phyloP scores from a whole-genome alignment of 2,113 vertebrate species.

The Carassius gibelio region DNA sequence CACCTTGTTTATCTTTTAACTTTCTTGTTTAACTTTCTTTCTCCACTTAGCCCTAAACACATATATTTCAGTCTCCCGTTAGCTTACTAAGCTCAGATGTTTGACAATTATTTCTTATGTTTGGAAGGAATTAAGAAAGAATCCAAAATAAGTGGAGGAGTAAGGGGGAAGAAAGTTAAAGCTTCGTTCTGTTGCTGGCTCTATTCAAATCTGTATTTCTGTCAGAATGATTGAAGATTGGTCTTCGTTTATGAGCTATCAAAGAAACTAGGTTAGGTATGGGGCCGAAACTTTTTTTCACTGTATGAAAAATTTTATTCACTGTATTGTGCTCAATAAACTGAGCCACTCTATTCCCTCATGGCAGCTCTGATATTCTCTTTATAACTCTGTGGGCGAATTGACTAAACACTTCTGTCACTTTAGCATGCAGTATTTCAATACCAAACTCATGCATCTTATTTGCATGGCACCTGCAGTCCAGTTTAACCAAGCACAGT shows the following conservation, averaged over 20 bases:
- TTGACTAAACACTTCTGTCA: constrained; percentile 4
- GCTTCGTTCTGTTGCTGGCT: constrained; percentile 25
- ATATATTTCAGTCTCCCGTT: not conserved
- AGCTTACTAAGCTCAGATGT: not conserved
- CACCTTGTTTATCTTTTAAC: not conserved
- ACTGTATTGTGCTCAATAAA: not conserved
- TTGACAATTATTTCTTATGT: not conserved
- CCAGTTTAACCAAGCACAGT: not conserved
- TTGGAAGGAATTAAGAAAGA: not conserved
- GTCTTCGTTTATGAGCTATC: constrained; percentile 20
- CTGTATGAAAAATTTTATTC: constrained; percentile 36
- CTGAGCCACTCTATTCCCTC: constrained; percentile 10
- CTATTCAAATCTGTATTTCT: constrained; percentile 46
- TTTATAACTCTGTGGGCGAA: not conserved
- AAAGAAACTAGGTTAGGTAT: constrained; percentile 25
- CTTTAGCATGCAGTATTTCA: constrained; percentile 2
- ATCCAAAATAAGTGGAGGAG: constrained; percentile 11
- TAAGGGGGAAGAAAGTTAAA: not conserved
- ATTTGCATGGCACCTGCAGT: not conserved
- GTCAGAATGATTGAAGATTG: constrained; percentile 41
- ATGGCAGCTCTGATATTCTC: constrained; percentile 25
- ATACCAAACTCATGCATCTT: not conserved
- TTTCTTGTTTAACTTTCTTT: not conserved
- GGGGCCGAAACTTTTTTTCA: not conserved
- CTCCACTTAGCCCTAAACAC: not conserved